A percentile compares a stretch with the other conserved stretches of the same genome.
Evolutionary conservation across 2,797 vertebrate genomes (phyloP).

Genomic region (Harpagifer antarcticus): DNA sequence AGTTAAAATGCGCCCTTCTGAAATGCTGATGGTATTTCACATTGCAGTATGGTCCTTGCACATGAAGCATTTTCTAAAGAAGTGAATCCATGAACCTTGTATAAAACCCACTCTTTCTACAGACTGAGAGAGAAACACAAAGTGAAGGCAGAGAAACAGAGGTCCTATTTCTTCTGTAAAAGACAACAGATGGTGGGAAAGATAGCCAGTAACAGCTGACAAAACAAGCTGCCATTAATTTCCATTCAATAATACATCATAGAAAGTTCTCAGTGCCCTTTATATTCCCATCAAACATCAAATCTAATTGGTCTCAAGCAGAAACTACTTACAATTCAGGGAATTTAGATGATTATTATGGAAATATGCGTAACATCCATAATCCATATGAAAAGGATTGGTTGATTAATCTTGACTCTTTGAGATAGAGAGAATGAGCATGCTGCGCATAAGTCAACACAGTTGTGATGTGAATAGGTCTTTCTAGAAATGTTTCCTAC

Average conservation of each 20-base stretch:
- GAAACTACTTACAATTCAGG: conserved; percentile 59
- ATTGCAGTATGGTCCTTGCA: conserved; percentile 15
- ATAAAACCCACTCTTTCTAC: conserved; percentile 46
- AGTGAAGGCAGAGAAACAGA: conserved; percentile 27
- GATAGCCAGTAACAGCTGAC: conserved; percentile 68
- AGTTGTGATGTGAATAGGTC: conserved; percentile 13
- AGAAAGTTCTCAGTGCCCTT: conserved; percentile 65
- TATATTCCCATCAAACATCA: conserved; percentile 63
- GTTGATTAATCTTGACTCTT: conserved; percentile 51
- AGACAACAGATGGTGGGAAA: conserved; percentile 75
- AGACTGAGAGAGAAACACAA: conserved; percentile 36
- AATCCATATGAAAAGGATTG: too few species aligned
- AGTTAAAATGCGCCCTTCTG: not conserved
- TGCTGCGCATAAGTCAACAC: conserved; percentile 24
- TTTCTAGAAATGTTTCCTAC: conserved; percentile 15
- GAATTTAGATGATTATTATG: conserved; percentile 63
- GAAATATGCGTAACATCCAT: conserved; percentile 58
- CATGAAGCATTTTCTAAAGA: conserved; percentile 23
- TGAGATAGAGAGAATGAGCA: conserved; percentile 26
- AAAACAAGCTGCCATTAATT: conserved; percentile 73
- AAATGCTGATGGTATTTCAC: conserved; percentile 29
- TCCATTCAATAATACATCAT: conserved; percentile 69
- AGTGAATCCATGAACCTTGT: conserved; percentile 20
- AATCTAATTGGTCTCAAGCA: conserved; percentile 72
- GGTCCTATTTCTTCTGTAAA: conserved; percentile 47